A percentile compares a stretch with the other conserved stretches of the same genome.
phyloP scores from a whole-genome alignment of 1,140 invertebrate species.

The Stegodyphus dumicola region DNA sequence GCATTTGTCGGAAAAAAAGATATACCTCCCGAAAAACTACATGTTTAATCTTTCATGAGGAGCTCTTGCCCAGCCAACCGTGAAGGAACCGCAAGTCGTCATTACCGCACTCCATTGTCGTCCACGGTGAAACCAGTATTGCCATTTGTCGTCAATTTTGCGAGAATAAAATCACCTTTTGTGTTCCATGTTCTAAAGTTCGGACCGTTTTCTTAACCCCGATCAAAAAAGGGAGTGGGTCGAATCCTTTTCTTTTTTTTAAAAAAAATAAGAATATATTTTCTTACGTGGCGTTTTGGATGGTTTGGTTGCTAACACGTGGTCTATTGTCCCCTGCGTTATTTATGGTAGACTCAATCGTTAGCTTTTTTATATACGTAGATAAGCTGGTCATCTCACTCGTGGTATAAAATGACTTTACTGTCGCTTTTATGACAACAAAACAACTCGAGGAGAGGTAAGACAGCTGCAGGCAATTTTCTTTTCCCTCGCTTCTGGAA shows the following conservation, averaged over 20 bases:
- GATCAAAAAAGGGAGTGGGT: background rate
- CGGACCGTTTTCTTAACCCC: conserved; percentile 39
- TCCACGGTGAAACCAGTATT: background rate
- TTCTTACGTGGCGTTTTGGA: background rate
- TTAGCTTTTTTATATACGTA: background rate
- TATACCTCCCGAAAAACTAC: conserved; percentile 18
- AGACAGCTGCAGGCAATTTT: conserved; percentile 12
- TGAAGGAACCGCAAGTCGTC: conserved; percentile 12
- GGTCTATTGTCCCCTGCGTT: conserved; percentile 44
- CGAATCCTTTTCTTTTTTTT: background rate
- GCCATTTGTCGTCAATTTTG: conserved; percentile 16
- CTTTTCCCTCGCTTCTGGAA: background rate
- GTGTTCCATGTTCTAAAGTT: conserved; percentile 25
- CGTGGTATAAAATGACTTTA: conserved; percentile 34
- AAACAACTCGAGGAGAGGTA: conserved; percentile 24
- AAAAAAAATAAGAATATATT: background rate
- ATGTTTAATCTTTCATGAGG: conserved; percentile 33
- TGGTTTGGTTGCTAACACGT: conserved; percentile 28
- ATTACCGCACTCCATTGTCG: conserved; percentile 21
- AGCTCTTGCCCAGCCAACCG: conserved; percentile 19
- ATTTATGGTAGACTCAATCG: conserved; percentile 21
- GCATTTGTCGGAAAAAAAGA: conserved; percentile 4
- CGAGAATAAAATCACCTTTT: conserved; percentile 31
- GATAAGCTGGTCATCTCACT: conserved; percentile 18
- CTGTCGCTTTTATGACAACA: conserved; percentile 56